phyloP scores from a whole-genome alignment of 64 coral and sea anemone genomes.

The Porites australiensis region DNA sequence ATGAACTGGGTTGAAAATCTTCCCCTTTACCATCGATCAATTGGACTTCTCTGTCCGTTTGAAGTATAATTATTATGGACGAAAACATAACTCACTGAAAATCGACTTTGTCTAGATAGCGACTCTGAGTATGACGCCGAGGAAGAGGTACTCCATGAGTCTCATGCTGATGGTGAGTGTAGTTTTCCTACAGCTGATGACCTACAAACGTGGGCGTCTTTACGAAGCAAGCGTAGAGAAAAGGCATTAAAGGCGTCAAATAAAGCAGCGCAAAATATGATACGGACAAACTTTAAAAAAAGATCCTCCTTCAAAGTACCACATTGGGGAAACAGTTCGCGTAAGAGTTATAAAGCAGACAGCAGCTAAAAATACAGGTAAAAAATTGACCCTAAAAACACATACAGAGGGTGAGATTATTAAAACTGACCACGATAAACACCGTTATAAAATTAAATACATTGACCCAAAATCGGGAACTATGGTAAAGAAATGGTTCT shows the following conservation, averaged over 20 bases:
- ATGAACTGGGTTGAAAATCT: constrained; percentile 58
- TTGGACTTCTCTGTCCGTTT: constrained; percentile 23
- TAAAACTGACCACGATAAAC: constrained; percentile 10
- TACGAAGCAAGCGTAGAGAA: neutral
- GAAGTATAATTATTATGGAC: constrained; percentile 37
- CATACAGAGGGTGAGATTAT: constrained; percentile 7
- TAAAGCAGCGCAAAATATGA: too few relatives aligned
- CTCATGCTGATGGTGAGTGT: constrained; percentile 8
- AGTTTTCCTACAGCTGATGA: constrained; percentile 8
- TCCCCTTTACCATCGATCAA: constrained; percentile 44
- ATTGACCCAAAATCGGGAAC: constrained; percentile 1
- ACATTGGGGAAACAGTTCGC: constrained; percentile 9
- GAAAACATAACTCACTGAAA: neutral
- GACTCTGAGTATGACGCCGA: too few relatives aligned
- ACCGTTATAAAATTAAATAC: constrained; percentile 7
- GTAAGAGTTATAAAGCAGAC: constrained; percentile 7
- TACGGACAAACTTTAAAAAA: too few relatives aligned
- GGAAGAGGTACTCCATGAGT: neutral
- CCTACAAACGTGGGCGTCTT: constrained; percentile 7
- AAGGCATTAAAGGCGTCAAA: constrained; percentile 4
- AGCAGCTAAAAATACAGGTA: constrained; percentile 5
- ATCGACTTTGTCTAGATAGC: too few relatives aligned
- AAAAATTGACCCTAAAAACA: neutral
- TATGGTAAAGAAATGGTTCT: constrained; percentile 11
- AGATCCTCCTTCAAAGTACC: constrained; percentile 6